Percentiles rank a stretch among this genome's conserved stretches.
Conservation (phyloP, 2,113 vertebrate species). For the Hiodon tergisus region DNA sequence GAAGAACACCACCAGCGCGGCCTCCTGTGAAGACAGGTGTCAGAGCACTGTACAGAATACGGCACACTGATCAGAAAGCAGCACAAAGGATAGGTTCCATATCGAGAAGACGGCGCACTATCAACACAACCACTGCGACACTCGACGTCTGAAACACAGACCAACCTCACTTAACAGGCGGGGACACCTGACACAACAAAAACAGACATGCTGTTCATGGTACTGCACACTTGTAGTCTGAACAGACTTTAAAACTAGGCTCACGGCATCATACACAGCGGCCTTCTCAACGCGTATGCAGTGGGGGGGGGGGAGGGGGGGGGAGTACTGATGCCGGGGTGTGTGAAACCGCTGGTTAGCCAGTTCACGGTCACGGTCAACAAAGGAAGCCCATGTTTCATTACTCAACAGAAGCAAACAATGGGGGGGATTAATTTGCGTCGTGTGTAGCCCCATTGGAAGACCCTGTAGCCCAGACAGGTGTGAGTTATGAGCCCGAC, state of each 20-base stretch:
- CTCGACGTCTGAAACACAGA: not conserved
- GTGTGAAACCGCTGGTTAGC: constrained; percentile 9
- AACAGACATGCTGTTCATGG: not conserved
- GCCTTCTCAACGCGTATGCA: not conserved
- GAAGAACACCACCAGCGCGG: constrained; percentile 90
- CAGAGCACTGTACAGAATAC: not conserved
- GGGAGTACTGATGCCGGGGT: not conserved
- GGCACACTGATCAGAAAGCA: not conserved
- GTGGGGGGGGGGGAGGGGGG: not conserved
- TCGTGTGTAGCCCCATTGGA: not conserved
- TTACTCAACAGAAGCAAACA: constrained; percentile 7
- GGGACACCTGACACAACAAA: not conserved
- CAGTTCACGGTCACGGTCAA: constrained; percentile 16
- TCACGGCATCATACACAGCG: not conserved
- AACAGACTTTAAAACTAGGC: too few species aligned
- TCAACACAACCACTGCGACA: not conserved
- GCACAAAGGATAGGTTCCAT: too few species aligned
- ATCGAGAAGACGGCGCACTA: not conserved
- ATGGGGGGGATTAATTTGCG: not conserved
- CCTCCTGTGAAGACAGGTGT: constrained; percentile 69
- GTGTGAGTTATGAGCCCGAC: constrained; percentile 15
- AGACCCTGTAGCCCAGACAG: not conserved
- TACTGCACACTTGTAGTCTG: too few species aligned
- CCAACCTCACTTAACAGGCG: not conserved
- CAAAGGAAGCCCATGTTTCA: constrained; percentile 8